Evolutionary conservation across 2,888 invertebrate genomes (phyloP).

Genomic region (Petrolisthes manimaculis): DNA sequence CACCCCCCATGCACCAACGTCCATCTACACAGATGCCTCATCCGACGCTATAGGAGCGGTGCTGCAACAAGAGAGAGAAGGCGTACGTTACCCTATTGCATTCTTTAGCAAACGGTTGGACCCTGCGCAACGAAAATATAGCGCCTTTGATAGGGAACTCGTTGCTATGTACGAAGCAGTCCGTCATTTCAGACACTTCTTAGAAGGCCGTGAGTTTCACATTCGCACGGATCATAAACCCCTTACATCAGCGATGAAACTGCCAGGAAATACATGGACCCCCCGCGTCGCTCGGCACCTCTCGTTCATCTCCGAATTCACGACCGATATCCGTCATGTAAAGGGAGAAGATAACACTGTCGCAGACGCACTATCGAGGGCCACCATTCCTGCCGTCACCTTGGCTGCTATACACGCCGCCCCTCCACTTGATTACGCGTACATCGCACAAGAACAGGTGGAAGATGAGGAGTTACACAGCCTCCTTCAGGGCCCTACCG

Average conservation of each 20-base stretch:
- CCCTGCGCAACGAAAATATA: conserved; percentile 68
- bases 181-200: conserved; percentile 58
- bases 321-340: conserved; percentile 69
- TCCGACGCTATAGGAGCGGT: too few relatives aligned
- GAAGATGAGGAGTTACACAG: too few relatives aligned
- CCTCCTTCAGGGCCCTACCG: too few relatives aligned
- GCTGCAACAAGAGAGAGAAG: too few relatives aligned
- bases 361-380: background rate
- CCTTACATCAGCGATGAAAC: conserved; percentile 68
- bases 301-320: conserved; percentile 68
- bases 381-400: background rate
- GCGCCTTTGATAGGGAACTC: conserved; percentile 32
- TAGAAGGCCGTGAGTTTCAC: conserved; percentile 68
- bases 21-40: too few relatives aligned
- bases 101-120: conserved; percentile 67
- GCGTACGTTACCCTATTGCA: conserved; percentile 66
- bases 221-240: conserved; percentile 67
- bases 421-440: too few relatives aligned
- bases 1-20: too few relatives aligned
- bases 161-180: background rate
- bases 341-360: background rate
- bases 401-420: too few relatives aligned
- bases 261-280: conserved; percentile 68
- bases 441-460: too few relatives aligned
- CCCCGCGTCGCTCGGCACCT: conserved; percentile 69